A percentile compares a stretch with the other conserved stretches of the same genome.
phyloP scores from a whole-genome alignment of 2,113 vertebrate genomes.

The Stegostoma tigrinum region DNA sequence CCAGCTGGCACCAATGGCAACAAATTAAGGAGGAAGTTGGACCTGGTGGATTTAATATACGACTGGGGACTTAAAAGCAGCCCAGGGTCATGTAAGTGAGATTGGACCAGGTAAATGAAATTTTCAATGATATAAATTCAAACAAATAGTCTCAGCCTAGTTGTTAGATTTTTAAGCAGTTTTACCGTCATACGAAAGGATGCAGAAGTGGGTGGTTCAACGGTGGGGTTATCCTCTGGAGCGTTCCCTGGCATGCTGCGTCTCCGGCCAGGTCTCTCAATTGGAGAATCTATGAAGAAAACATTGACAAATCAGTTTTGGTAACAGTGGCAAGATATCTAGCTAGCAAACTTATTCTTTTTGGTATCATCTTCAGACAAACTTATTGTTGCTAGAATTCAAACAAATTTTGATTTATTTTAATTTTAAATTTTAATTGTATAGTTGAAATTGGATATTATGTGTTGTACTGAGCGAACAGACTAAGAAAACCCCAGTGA shows the following conservation, averaged over 20 bases:
- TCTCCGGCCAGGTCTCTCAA: constrained; percentile 79
- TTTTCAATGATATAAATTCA: neutral
- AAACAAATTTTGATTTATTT: neutral
- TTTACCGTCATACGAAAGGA: constrained; percentile 92
- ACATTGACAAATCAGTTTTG: neutral
- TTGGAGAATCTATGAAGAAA: constrained; percentile 76
- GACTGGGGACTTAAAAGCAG: neutral
- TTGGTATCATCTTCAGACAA: neutral
- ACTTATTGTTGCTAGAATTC: neutral
- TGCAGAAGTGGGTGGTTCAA: constrained; percentile 73
- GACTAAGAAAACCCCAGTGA: neutral
- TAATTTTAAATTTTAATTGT: neutral
- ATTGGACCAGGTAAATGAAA: neutral
- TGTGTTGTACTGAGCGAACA: neutral
- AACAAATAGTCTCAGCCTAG: too few relatives aligned
- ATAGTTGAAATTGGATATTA: neutral
- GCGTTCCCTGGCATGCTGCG: constrained; percentile 82
- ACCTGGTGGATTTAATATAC: neutral
- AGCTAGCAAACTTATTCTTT: neutral
- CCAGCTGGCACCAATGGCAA: neutral
- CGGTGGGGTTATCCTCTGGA: constrained; percentile 70
- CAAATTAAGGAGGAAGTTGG: too few relatives aligned
- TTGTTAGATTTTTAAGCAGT: neutral
- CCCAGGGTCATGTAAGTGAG: neutral
- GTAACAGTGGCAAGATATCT: neutral